Evolutionary conservation across 2,797 vertebrate species (phyloP).

Genomic region (Telmatherina bonti): DNA sequence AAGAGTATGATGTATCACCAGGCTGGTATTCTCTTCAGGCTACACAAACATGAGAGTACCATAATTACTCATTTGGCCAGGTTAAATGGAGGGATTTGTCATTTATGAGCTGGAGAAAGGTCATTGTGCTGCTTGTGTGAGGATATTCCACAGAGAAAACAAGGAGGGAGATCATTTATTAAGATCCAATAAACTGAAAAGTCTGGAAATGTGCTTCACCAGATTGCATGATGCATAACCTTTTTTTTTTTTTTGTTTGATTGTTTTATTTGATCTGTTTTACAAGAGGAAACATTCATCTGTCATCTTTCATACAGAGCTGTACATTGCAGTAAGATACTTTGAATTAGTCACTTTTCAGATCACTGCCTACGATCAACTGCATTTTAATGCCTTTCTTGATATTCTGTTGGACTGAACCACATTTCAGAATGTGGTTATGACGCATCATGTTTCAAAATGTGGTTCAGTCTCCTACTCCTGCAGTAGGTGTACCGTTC

Average conservation of each 20-base stretch:
- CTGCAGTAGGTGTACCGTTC: conserved; percentile 76
- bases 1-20: conserved; percentile 35
- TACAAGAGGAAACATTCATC: conserved; percentile 48
- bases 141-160: conserved; percentile 2
- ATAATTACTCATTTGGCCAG: conserved; percentile 45
- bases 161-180: conserved; percentile 14
- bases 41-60: conserved; percentile 34
- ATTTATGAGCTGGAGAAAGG: conserved; percentile 50
- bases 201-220: conserved; percentile 30
- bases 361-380: conserved; percentile 49
- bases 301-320: conserved; percentile 54
- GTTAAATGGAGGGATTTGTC: conserved; percentile 47
- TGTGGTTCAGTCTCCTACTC: conserved; percentile 65
- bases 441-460: no score
- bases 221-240: conserved; percentile 47
- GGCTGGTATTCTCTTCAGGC: conserved; percentile 43
- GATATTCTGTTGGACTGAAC: conserved; percentile 64
- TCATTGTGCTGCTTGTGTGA: conserved; percentile 39
- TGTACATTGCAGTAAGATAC: conserved; percentile 61
- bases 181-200: conserved; percentile 33
- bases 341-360: conserved; percentile 46
- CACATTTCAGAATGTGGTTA: conserved; percentile 62
- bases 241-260: conserved; percentile 36
- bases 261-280: conserved; percentile 45
- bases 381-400: conserved; percentile 75